phyloP scores from a whole-genome alignment of 2,888 invertebrate species.

The Drosophila anomelani region DNA sequence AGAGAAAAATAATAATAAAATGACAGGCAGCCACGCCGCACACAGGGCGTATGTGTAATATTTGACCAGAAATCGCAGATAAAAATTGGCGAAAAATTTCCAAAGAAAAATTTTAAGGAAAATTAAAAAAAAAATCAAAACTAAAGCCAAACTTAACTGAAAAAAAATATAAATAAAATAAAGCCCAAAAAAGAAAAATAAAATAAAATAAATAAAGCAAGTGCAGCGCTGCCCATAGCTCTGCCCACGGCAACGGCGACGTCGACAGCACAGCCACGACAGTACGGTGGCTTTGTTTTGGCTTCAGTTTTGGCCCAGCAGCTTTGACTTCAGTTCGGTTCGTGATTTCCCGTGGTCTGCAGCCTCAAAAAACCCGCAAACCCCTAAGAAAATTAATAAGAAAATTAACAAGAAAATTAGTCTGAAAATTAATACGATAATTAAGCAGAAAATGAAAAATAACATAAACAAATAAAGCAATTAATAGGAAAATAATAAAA shows the following conservation, averaged over 20 bases:
- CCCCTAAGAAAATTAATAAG: constrained; percentile 12
- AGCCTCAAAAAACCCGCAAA: constrained; percentile 55
- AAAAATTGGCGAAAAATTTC: too few species aligned
- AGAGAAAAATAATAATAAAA: neutral
- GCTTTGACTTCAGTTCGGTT: constrained; percentile 68
- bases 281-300: constrained; percentile 32
- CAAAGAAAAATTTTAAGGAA: too few species aligned
- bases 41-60: too few species aligned
- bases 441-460: neutral
- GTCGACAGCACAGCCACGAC: constrained; percentile 22
- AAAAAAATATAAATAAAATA: too few species aligned
- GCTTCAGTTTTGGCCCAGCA: constrained; percentile 54
- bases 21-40: too few species aligned
- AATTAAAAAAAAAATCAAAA: too few species aligned
- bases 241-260: constrained; percentile 57
- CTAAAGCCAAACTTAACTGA: too few species aligned
- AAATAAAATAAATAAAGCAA: constrained; percentile 15
- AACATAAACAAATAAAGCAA: neutral
- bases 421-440: neutral
- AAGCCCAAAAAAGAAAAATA: neutral
- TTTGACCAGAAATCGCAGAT: too few species aligned
- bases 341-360: constrained; percentile 53
- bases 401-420: neutral
- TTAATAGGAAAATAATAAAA: neutral
- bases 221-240: constrained; percentile 51